Evolutionary conservation across 2,888 invertebrate genomes (phyloP).

Genomic region (Spisula solida): DNA sequence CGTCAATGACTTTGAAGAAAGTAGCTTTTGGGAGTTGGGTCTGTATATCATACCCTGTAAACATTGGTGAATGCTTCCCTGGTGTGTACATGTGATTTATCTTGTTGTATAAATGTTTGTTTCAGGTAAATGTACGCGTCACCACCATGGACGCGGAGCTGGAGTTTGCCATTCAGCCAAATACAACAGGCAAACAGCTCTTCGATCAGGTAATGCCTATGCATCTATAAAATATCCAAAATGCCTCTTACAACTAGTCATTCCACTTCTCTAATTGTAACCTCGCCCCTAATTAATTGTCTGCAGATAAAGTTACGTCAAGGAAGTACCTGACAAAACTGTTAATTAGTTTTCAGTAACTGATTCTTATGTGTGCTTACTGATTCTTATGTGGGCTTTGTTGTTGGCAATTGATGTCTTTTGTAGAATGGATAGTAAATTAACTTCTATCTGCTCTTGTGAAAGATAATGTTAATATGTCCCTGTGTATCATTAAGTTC

Average conservation of each 20-base stretch:
- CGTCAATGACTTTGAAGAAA: too few relatives aligned
- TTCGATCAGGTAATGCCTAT: conserved; percentile 94
- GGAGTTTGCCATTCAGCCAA: conserved; percentile 99
- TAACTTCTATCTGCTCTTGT: too few relatives aligned
- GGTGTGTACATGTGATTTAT: neutral
- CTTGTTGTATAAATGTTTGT: conserved; percentile 35
- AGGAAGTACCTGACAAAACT: neutral
- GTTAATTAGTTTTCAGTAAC: neutral
- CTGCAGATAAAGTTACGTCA: neutral
- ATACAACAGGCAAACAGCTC: conserved; percentile 99
- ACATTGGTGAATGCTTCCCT: too few relatives aligned
- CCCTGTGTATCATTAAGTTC: too few relatives aligned
- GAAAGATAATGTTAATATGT: too few relatives aligned
- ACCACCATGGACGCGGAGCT: conserved; percentile 99
- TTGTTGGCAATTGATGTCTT: neutral
- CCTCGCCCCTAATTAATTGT: conserved; percentile 1
- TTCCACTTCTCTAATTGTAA: neutral
- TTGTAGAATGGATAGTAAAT: neutral
- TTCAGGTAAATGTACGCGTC: conserved; percentile 98
- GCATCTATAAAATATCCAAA: neutral
- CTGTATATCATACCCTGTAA: too few relatives aligned
- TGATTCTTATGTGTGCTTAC: neutral
- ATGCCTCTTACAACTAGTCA: neutral
- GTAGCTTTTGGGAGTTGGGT: too few relatives aligned
- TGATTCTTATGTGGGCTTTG: neutral